A percentile compares a stretch with the other conserved stretches of the same genome.
Evolutionary conservation across 2,113 vertebrate genomes (phyloP).

Genomic region (Syngnathus floridae): DNA sequence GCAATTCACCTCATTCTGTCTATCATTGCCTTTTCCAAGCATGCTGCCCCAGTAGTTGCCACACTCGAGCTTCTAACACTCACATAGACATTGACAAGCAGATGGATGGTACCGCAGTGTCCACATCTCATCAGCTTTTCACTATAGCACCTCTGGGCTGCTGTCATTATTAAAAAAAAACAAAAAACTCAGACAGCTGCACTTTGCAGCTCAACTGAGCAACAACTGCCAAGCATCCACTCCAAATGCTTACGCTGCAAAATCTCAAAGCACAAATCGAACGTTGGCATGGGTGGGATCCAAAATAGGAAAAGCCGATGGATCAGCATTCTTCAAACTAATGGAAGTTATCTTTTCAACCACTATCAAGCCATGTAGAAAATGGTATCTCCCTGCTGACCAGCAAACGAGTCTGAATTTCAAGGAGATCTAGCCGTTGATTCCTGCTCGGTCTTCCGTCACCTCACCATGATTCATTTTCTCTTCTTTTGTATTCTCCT

Average conservation of each 20-base stretch:
- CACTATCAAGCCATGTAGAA: conserved; percentile 12
- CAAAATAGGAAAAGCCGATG: conserved; percentile 10
- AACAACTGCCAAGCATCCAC: not conserved
- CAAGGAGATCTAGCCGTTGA: conserved; percentile 29
- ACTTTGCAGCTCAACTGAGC: conserved; percentile 18
- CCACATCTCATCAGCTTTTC: conserved; percentile 7
- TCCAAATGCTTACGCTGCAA: conserved; percentile 26
- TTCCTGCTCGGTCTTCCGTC: conserved; percentile 12
- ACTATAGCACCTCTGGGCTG: conserved; percentile 8
- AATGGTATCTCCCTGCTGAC: conserved; percentile 18
- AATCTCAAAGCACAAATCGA: conserved; percentile 45
- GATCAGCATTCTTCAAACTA: conserved; percentile 12
- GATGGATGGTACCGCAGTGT: conserved; percentile 28
- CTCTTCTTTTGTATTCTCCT: conserved; percentile 6
- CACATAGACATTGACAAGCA: conserved; percentile 26
- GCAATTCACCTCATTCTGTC: conserved; percentile 59
- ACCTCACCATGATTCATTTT: conserved; percentile 11
- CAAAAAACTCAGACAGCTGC: conserved; percentile 9
- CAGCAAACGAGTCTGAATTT: conserved; percentile 18
- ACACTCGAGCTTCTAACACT: conserved; percentile 15
- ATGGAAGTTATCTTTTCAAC: conserved; percentile 8
- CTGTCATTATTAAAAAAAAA: conserved; percentile 22
- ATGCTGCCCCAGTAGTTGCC: conserved; percentile 25
- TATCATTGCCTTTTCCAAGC: conserved; percentile 23
- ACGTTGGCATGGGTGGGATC: conserved; percentile 26